A percentile compares a stretch with the other conserved stretches of the same genome.
Conservation (phyloP, 30 jellyfish, hydroid and myxozoan genomes). For the Hydractinia symbiolongicarpus region DNA sequence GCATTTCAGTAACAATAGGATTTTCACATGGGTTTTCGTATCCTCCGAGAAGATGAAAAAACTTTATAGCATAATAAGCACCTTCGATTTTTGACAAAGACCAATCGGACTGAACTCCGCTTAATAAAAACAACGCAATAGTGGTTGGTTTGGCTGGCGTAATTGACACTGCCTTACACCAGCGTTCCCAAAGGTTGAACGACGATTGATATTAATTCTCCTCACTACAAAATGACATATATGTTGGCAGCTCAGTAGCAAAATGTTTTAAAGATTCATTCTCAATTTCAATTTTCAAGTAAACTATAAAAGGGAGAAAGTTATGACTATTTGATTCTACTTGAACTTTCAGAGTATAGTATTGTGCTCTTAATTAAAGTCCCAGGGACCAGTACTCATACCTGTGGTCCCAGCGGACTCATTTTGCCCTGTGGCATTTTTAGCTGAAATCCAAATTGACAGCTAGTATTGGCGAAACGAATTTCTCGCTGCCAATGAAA, state of each 20-base stretch:
- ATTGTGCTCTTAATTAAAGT: too few species aligned
- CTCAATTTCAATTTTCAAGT: neutral
- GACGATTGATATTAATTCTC: neutral
- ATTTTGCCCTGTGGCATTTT: too few species aligned
- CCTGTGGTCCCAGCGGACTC: too few species aligned
- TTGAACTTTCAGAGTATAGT: too few species aligned
- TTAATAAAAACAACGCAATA: constrained; percentile 3
- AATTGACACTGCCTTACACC: neutral
- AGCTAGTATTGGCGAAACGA: too few species aligned
- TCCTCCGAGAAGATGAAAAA: neutral
- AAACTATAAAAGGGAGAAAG: too few species aligned
- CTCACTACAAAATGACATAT: neutral
- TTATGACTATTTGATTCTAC: too few species aligned
- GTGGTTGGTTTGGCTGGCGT: neutral
- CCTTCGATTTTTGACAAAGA: neutral
- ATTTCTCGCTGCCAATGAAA: too few species aligned
- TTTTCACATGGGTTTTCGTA: constrained; percentile 2
- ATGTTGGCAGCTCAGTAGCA: neutral
- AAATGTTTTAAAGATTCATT: neutral
- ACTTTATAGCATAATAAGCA: neutral
- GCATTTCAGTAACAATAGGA: neutral
- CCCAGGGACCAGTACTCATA: too few species aligned
- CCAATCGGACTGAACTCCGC: neutral
- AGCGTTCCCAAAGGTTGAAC: neutral
- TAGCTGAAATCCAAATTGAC: too few species aligned